phyloP scores from a whole-genome alignment of 2,797 vertebrate genomes.

The Sparidentex hasta region DNA sequence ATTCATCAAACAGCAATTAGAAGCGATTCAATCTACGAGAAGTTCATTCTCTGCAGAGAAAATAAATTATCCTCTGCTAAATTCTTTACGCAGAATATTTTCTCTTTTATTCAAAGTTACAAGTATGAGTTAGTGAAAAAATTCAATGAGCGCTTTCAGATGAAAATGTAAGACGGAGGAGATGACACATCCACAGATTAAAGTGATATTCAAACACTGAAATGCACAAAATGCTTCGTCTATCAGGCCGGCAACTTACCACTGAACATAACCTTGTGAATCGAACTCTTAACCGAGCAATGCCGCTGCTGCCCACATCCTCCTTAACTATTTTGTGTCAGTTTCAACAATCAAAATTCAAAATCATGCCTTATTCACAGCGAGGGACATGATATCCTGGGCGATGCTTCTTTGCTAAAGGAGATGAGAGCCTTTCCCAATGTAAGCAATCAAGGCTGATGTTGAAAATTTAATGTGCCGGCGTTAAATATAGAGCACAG shows the following conservation, averaged over 20 bases:
- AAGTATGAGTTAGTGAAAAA: slow-evolving; percentile 16
- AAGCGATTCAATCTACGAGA: slow-evolving; percentile 19
- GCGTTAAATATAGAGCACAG: slow-evolving; percentile 74
- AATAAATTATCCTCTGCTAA: slow-evolving; percentile 25
- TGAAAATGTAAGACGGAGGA: slow-evolving; percentile 7
- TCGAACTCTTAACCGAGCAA: slow-evolving; percentile 18
- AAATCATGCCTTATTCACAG: slow-evolving; percentile 74
- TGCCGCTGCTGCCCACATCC: slow-evolving; percentile 36
- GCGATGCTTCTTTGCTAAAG: slow-evolving; percentile 61
- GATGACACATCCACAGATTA: slow-evolving; percentile 19
- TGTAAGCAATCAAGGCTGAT: slow-evolving; percentile 72
- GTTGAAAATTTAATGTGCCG: slow-evolving; percentile 74
- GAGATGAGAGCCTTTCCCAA: slow-evolving; percentile 68
- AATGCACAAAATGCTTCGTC: not conserved
- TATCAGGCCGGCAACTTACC: slow-evolving; percentile 12
- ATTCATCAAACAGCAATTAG: slow-evolving; percentile 51
- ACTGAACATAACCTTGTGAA: not conserved
- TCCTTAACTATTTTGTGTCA: slow-evolving; percentile 40
- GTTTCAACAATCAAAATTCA: slow-evolving; percentile 51
- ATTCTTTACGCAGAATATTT: not conserved
- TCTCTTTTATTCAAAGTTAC: not conserved
- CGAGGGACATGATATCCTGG: slow-evolving; percentile 60
- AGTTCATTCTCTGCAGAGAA: slow-evolving; percentile 13
- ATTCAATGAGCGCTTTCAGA: slow-evolving; percentile 2
- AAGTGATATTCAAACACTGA: slow-evolving; percentile 19